Evolutionary conservation across 1,140 invertebrate species (phyloP), one percentile per base, ranked within the genome.

Genomic region (Caligus rogercresseyi): DNA sequence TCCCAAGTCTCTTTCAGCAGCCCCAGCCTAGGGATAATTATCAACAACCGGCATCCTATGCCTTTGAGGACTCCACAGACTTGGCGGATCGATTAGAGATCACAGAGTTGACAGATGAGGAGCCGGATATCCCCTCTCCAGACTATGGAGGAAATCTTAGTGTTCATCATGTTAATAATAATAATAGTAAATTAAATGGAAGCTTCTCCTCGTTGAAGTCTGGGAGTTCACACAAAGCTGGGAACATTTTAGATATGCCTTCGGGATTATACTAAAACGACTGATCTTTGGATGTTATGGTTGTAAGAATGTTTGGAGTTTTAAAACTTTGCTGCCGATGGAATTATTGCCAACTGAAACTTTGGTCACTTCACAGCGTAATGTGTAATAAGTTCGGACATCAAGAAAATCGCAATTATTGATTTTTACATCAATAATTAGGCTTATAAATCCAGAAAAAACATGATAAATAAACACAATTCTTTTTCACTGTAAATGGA

Each of bases 181-280:
- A 43, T 43, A 43, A 43, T 43, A 43, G 7, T 43, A n/a, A n/a
- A n/a, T n/a, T 53, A 16, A 4, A 3, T 25, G 54, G 20, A 20
- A 18, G 24, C 20, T 56, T 56, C 20, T 20, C 54, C 25, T 66
- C 66, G 16, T 25, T 66, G 56, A 61, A 53, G 52, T 64, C 51
- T 15, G 54, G 53, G 1, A 53, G 53, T 43, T 65, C 65, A 15
- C 25, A 54, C 0, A 43, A 63, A 16, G 61, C 64, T 7, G 66
- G 65, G 43, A 66, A 68, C 52, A 68, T 68, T 16, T 56, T 68
- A 13, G 66, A 68, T n/a, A 68, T 68, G 55, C 66, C 67, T 0
- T 68, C 67, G 43, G 67, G 67, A 24, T 58, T 68, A 1, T 68
- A 68, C 54, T 68, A 60, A 67, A n/a, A 15, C 14, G n/a, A 26